Base-by-base conservation (phyloP, 2,888 invertebrate genomes). In the Dynastes tityus region DNA sequence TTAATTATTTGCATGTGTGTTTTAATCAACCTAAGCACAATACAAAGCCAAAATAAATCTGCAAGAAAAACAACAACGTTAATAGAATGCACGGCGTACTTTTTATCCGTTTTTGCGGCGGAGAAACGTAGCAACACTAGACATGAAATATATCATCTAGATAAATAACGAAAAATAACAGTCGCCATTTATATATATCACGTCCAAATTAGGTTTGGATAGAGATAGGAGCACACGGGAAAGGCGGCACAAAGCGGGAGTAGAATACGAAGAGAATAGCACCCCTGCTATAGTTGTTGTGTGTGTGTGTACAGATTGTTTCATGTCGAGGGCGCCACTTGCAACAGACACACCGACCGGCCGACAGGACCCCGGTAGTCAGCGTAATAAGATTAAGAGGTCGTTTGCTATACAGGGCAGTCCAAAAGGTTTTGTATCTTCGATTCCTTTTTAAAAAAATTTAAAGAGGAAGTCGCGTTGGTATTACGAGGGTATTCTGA, bases 131-230 rank as follows among this genome's bases (percentile, higher is more conserved):
- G 11, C 53, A 22, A 22, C 55, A n/a, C 22, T 55, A 55, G 16
- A 55, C 55, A 16, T 8, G n/a, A 16, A 65, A 65, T 65, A 40
- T 65, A 65, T 65, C 65, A 65, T 37, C 16, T n/a, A 40, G 65
- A 65, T 65, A 65, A 65, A 37, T 13, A 65, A 32, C 65, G 16
- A 8, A 37, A 9, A 32, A 64, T 64, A 65, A n/a, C 40, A 65
- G 40, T 40, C 40, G 32, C 40, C 65, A 64, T 65, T 40, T 65
- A 65, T 40, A 40, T 65, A 65, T 65, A 65, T n/a, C 40, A 65
- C 37, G 65, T 16, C 37, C 40, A 37, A 40, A 65, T 40, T 65
- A 65, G 65, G 16, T 65, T 40, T 22, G n/a, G 40, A 65, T 16
- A 16, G 37, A 65, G 65, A 65, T 55, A 55, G 55, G 55, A 55